A percentile compares a stretch with the other conserved stretches of the same genome.
These are phyloP conservation scores for Macroramphosus scolopax DNA, from an alignment of 2,797 vertebrate genomes.

Conservation along the genomic window DNA sequence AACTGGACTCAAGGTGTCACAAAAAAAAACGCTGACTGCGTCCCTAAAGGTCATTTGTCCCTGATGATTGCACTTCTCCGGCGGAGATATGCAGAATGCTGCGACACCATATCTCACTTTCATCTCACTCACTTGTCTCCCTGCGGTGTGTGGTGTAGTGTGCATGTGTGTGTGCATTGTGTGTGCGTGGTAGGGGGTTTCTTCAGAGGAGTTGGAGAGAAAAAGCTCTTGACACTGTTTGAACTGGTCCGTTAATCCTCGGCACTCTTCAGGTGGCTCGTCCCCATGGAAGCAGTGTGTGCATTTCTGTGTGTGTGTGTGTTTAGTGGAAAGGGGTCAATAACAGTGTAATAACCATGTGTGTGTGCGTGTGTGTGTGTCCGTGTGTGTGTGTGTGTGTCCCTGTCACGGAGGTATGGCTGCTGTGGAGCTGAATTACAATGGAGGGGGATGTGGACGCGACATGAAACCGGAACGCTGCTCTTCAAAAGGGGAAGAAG, in stretches of 20 bases:
- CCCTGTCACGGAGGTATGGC: conserved; percentile 33
- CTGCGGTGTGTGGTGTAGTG: background rate
- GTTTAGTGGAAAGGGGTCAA: conserved; percentile 42
- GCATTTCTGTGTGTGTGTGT: conserved; percentile 28
- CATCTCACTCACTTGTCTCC: background rate
- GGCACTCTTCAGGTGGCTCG: conserved; percentile 74
- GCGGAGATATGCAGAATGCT: conserved; percentile 7
- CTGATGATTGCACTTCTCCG: conserved; percentile 24
- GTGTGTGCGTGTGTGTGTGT: conserved; percentile 8
- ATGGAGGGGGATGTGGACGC: conserved; percentile 64
- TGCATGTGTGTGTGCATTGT: conserved; percentile 11
- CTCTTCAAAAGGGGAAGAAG: conserved; percentile 22
- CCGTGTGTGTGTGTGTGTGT: conserved; percentile 15
- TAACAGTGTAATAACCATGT: conserved; percentile 4
- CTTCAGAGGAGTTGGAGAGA: conserved; percentile 27
- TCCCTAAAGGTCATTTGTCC: too few species aligned
- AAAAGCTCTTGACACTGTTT: conserved; percentile 64
- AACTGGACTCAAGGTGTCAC: too few species aligned
- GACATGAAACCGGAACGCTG: conserved; percentile 69
- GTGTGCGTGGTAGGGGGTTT: conserved; percentile 7
- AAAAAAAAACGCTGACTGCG: too few species aligned
- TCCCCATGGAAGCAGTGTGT: conserved; percentile 63
- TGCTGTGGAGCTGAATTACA: conserved; percentile 55
- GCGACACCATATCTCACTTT: conserved; percentile 11
- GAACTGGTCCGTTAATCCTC: conserved; percentile 71